Percentiles rank a stretch among this genome's conserved stretches.
These are phyloP conservation scores for Dermatophagoides farinae DNA, from an alignment of 1,140 invertebrate genomes.

Conservation along the genomic window DNA sequence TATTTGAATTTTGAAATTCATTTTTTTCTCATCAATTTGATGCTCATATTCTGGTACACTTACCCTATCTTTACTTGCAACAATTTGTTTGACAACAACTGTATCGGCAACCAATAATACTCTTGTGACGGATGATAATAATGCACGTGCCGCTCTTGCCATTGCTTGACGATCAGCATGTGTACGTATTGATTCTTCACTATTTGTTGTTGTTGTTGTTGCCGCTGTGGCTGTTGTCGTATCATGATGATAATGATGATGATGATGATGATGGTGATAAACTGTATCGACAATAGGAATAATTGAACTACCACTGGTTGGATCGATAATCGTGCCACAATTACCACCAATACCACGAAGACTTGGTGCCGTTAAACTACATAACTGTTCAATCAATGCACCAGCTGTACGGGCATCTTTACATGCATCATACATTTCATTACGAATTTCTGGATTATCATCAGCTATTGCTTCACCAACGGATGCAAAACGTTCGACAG, in stretches of 20 bases:
- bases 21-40: neutral
- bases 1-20: neutral
- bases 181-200: slow-evolving; percentile 5
- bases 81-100: slow-evolving; percentile 86
- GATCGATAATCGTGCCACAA: neutral
- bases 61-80: slow-evolving; percentile 89
- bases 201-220: neutral
- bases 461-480: slow-evolving; percentile 95
- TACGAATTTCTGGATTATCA: slow-evolving; percentile 86
- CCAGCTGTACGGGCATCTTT: slow-evolving; percentile 84
- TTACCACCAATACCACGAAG: neutral
- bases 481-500: slow-evolving; percentile 88
- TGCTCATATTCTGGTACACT: slow-evolving; percentile 3
- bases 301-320: neutral
- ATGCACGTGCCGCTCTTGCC: slow-evolving; percentile 70
- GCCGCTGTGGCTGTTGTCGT: neutral
- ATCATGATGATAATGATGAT: neutral
- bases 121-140: slow-evolving; percentile 81
- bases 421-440: slow-evolving; percentile 93
- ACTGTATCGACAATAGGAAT: neutral
- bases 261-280: neutral
- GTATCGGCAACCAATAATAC: slow-evolving; percentile 95
- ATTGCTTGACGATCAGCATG: slow-evolving; percentile 28
- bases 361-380: neutral
- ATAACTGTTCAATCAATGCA: slow-evolving; percentile 10